Evolutionary conservation across 2,797 vertebrate species (phyloP), one percentile per base, ranked within the genome.

Genomic region (Protosalanx chinensis): DNA sequence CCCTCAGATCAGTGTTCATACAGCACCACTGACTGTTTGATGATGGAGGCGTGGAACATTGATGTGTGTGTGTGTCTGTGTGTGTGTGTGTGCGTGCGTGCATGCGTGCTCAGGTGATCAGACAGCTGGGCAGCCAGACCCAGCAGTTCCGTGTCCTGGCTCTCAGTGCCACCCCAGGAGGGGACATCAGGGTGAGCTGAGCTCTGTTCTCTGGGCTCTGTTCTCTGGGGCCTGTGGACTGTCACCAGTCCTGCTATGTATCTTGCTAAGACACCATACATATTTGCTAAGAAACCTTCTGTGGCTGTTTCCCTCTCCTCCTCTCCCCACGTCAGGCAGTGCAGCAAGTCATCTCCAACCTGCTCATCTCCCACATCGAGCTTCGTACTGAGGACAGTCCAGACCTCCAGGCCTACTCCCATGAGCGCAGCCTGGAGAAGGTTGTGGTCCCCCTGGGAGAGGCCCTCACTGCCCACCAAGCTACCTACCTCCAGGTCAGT

Each of bases 91-190:
- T 30, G n/a, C n/a, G n/a, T n/a, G n/a, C n/a, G n/a, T n/a, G n/a
- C n/a, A n/a, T n/a, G n/a, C n/a, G 63, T 51, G 3, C 75, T 71
- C 77, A 99, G 98, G 97, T 98, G 69, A 93, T 99, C 51, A 90
- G 93, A 81, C 95, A 96, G 49, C 89, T 99, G 16, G 80, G 90
- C 78, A 95, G 93, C 73, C 94, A 96, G 29, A 95, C 92, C 0
- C 82, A 60, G 8, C 94, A 96, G 0, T 98, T 98, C 83, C 94
- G 98, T 32, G 75, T 99, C 78, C 82, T 99, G 85, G 98, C 97
- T 78, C 93, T 99, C 0, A 99, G 93, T 77, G 98, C 97, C 57
- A 99, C 97, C 1, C 98, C 98, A 2, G 98, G 97, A 10, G 96
- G 93, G 68, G 96, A 98, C 66, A 71, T 92, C 49, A 97, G 95